phyloP scores from a whole-genome alignment of 2,888 invertebrate species.

The Meiosimyza platycephala region DNA sequence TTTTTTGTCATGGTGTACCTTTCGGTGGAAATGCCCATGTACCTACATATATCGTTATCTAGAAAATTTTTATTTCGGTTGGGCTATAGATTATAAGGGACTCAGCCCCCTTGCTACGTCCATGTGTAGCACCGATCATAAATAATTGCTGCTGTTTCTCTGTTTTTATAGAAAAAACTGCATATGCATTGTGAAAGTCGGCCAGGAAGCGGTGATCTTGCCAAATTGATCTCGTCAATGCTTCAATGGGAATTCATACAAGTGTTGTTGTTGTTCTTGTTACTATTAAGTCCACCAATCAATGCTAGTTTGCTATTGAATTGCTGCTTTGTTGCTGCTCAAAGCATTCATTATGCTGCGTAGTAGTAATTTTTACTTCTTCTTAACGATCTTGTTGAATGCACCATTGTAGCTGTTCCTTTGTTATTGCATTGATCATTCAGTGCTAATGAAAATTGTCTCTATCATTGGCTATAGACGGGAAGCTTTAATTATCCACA shows the following conservation, averaged over 20 bases:
- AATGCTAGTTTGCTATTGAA: too few species aligned
- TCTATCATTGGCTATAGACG: conserved; percentile 3
- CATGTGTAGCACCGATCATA: neutral
- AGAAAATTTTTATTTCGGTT: too few species aligned
- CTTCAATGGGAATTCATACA: conserved; percentile 2
- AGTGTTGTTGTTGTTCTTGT: conserved; percentile 10
- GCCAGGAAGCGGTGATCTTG: conserved; percentile 32
- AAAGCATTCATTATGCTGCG: conserved; percentile 19
- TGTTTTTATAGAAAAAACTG: neutral
- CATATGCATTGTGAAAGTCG: neutral
- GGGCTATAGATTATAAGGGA: too few species aligned
- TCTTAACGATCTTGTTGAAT: conserved; percentile 6
- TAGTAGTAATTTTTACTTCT: neutral
- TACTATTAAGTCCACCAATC: neutral
- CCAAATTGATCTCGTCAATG: conserved; percentile 31
- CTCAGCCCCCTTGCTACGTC: too few species aligned
- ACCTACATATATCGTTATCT: too few species aligned
- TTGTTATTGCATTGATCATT: conserved; percentile 6
- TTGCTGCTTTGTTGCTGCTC: neutral
- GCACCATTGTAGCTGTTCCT: neutral
- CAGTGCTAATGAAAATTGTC: conserved; percentile 23
- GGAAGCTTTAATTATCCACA: conserved; percentile 30
- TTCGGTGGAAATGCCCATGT: too few species aligned
- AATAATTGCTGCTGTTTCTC: neutral
- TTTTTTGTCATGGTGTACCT: too few species aligned